Percentiles rank a stretch among this genome's conserved stretches.
Evolutionary conservation across 2,888 invertebrate species (phyloP).

Genomic region (Halictus quadricinctus): DNA sequence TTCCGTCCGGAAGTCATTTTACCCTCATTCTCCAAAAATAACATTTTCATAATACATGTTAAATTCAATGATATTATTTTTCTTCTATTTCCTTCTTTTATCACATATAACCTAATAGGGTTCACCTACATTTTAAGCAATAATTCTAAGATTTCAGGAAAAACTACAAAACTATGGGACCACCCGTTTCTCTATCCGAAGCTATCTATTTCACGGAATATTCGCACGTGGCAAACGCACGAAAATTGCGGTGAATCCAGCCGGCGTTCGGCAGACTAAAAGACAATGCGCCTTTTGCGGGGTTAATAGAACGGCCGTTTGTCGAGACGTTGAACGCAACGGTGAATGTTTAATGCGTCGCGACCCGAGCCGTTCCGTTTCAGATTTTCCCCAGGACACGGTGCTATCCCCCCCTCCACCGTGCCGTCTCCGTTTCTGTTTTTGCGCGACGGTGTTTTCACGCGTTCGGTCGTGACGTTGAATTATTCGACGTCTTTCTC

Average conservation of each 20-base stretch:
- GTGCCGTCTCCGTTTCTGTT: not conserved
- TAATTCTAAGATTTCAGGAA: not conserved
- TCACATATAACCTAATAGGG: not conserved
- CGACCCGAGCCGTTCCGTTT: not conserved
- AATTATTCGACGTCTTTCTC: slow-evolving; percentile 1
- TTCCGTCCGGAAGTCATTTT: no score
- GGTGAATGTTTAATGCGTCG: slow-evolving; percentile 3
- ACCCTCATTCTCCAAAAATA: no score
- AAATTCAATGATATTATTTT: not conserved
- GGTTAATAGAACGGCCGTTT: slow-evolving; percentile 36
- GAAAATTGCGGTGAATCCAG: not conserved
- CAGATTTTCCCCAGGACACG: not conserved
- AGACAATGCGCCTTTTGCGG: not conserved
- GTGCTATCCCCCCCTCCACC: not conserved
- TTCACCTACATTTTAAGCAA: not conserved
- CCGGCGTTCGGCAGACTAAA: not conserved
- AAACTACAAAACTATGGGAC: not conserved
- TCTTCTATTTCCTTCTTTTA: not conserved
- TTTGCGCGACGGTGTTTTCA: not conserved
- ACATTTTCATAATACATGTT: no score
- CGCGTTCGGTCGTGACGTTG: not conserved
- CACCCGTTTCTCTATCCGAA: not conserved
- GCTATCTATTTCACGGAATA: not conserved
- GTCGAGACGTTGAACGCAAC: slow-evolving; percentile 3
- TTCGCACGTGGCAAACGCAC: not conserved